Evolutionary conservation across 1,140 invertebrate genomes (phyloP), one percentile per base, ranked within the genome.

Genomic region (Triops longicaudatus): DNA sequence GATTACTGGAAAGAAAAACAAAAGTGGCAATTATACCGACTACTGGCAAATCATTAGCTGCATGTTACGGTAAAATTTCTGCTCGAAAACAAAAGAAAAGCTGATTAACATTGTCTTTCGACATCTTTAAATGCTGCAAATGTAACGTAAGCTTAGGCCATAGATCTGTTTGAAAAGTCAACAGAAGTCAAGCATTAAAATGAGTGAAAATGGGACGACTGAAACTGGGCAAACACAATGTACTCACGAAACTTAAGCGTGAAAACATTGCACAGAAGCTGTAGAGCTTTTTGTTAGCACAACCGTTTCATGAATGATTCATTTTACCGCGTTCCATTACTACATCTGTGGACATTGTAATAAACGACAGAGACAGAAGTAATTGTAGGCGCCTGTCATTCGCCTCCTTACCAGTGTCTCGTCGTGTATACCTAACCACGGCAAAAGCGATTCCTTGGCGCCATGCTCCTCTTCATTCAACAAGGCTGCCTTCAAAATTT

Each of bases 281-380:
- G 17, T 63, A 63, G 22, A n/a, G 22, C 17, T 22, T 63, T 14
- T 63, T 63, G 50, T 63, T 63, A n/a, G 14, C 10, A 22, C 10
- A 37, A 37, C 31, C 31, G 17, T 63, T 63, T 63, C 22, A 63
- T 63, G 50, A 63, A 63, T 63, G 50, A 63, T 63, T 63, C 50
- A 10, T 63, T 63, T 63, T 22, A 63, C 22, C 9, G 50, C 22
- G 50, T 63, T 63, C 50, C 22, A 63, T 63, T 17, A 17, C 14
- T 63, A 63, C 50, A n/a, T 63, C 50, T 63, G 50, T 63, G 50
- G 50, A 63, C 50, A 63, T 17, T 63, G 50, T 63, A n/a, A 63
- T 63, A 63, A 63, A 63, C 50, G 22, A 22, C 14, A 63, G 50
- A 63, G 17, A 37, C 31, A 37, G 50, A 63, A 22, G 50, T 63